A percentile compares a stretch with the other conserved stretches of the same genome.
phyloP scores from a whole-genome alignment of 2,888 invertebrate species.

The Auanema sp. region DNA sequence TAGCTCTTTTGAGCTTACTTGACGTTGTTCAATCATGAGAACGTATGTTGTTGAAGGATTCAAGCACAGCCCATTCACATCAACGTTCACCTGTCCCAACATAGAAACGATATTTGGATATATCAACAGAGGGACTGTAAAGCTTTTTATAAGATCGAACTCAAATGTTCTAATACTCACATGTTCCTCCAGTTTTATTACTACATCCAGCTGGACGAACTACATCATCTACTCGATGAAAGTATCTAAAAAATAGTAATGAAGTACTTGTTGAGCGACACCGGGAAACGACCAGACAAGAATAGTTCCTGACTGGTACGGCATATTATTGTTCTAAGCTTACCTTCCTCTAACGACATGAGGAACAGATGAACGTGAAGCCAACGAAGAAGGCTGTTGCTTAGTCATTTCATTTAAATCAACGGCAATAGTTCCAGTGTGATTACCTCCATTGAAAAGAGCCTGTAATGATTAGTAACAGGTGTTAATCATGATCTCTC shows the following conservation, averaged over 20 bases:
- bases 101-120: conserved; percentile 88
- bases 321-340: not conserved
- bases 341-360: conserved; percentile 72
- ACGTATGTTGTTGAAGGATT: conserved; percentile 65
- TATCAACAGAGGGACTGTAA: conserved; percentile 42
- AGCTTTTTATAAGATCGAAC: conserved; percentile 1
- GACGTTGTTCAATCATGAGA: conserved; percentile 32
- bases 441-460: conserved; percentile 51
- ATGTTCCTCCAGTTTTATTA: conserved; percentile 44
- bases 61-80: conserved; percentile 93
- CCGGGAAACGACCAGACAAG: too few relatives aligned
- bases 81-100: conserved; percentile 91
- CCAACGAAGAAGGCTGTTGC: conserved; percentile 26
- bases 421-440: conserved; percentile 42
- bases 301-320: not conserved
- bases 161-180: too few relatives aligned
- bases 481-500: not conserved
- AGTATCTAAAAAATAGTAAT: conserved; percentile 71
- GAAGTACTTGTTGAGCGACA: too few relatives aligned
- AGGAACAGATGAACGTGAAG: conserved; percentile 36
- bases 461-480: conserved; percentile 24
- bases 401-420: conserved; percentile 32
- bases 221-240: conserved; percentile 89
- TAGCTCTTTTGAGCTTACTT: conserved; percentile 13
- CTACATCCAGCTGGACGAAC: conserved; percentile 84